A percentile compares a stretch with the other conserved stretches of the same genome.
phyloP scores from a whole-genome alignment of 2,888 invertebrate genomes.

The Nemurella pictetii region DNA sequence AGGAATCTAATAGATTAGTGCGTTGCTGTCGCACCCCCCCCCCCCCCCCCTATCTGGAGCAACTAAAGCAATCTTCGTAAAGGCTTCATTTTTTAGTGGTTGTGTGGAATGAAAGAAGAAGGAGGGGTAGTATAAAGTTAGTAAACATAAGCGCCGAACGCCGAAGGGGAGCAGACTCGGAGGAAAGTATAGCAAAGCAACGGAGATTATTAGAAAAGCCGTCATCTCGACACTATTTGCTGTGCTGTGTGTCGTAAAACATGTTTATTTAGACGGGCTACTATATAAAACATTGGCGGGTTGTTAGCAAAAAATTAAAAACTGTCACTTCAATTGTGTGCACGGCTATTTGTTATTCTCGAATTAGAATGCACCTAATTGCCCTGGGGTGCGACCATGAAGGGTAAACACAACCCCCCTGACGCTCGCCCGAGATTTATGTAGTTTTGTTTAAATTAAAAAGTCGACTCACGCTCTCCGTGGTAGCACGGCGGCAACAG shows the following conservation, averaged over 20 bases:
- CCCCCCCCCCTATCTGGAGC: neutral
- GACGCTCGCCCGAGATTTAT: neutral
- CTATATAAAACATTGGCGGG: neutral
- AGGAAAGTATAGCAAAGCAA: neutral
- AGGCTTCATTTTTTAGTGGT: neutral
- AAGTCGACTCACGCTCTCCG: neutral
- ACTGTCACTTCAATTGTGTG: slow-evolving; percentile 2
- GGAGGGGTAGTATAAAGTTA: neutral
- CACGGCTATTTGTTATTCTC: slow-evolving; percentile 9
- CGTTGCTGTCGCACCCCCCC: neutral
- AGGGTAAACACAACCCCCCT: neutral
- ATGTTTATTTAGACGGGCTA: neutral
- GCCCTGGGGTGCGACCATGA: neutral
- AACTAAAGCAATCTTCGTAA: neutral
- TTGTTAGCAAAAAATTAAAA: neutral
- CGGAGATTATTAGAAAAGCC: neutral
- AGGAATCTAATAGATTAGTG: slow-evolving; percentile 16
- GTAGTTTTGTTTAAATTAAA: neutral
- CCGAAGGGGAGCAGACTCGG: neutral
- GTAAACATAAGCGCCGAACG: neutral
- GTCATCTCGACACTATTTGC: neutral
- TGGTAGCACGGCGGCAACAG: neutral
- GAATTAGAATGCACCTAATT: neutral
- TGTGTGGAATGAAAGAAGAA: neutral
- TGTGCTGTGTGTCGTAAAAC: neutral